A percentile compares a stretch with the other conserved stretches of the same genome.
These are phyloP conservation scores for Leptodactylus fallax DNA, from an alignment of 2,797 vertebrate species.

Conservation along the genomic window DNA sequence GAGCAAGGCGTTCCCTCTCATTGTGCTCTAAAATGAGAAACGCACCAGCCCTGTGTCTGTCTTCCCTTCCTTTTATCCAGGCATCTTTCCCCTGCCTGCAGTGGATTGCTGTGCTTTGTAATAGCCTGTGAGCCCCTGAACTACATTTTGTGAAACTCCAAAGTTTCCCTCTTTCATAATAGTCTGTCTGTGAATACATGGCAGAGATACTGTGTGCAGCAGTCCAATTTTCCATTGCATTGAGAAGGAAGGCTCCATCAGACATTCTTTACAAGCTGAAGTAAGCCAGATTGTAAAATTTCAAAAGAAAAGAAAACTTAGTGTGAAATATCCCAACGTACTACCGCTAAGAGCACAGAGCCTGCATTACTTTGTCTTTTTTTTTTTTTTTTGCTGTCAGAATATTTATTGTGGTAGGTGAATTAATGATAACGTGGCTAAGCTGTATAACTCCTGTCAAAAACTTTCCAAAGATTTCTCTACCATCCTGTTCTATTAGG, in stretches of 20 bases:
- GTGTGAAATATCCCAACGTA: constrained; percentile 43
- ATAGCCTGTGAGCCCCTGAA: constrained; percentile 52
- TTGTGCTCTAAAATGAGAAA: constrained; percentile 33
- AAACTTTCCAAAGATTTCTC: too few species aligned
- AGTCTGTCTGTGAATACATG: constrained; percentile 64
- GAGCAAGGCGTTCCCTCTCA: neutral
- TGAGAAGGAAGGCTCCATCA: constrained; percentile 54
- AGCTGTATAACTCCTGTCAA: too few species aligned
- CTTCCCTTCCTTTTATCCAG: constrained; percentile 24
- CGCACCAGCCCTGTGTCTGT: neutral
- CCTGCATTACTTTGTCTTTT: neutral
- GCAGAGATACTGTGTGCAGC: constrained; percentile 54
- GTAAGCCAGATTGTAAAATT: constrained; percentile 59
- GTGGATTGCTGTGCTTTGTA: constrained; percentile 47
- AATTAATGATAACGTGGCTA: neutral
- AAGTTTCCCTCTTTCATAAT: constrained; percentile 59
- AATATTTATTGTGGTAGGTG: neutral
- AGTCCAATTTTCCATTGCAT: constrained; percentile 63
- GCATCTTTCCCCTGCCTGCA: constrained; percentile 20
- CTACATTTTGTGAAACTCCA: constrained; percentile 56
- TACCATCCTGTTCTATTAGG: too few species aligned
- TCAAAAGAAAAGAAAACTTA: constrained; percentile 44
- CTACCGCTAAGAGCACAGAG: neutral
- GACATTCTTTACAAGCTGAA: constrained; percentile 63
- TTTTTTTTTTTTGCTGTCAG: neutral